Evolutionary conservation across 2,113 vertebrate genomes (phyloP).

Genomic region (Anolis carolinensis): DNA sequence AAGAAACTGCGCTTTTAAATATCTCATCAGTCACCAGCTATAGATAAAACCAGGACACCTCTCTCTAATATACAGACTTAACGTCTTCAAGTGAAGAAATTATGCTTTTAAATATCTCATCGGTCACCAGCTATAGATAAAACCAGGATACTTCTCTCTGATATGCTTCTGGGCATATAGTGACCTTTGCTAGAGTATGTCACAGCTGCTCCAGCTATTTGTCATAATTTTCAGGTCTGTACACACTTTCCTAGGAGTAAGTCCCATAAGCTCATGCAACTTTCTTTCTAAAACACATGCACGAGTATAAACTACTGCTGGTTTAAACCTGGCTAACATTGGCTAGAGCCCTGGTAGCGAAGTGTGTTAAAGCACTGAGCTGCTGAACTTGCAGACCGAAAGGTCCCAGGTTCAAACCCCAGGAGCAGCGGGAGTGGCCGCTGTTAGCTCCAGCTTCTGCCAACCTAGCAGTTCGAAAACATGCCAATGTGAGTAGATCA

Average conservation of each 20-base stretch:
- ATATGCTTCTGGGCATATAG: neutral
- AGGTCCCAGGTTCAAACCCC: too few relatives aligned
- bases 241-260: neutral
- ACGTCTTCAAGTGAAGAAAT: neutral
- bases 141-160: neutral
- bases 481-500: too few relatives aligned
- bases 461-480: too few relatives aligned
- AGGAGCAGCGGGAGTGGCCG: too few relatives aligned
- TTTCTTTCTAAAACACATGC: too few relatives aligned
- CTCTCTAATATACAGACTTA: neutral
- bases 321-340: too few relatives aligned
- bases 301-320: too few relatives aligned
- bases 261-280: neutral
- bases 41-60: neutral
- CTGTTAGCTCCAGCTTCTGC: too few relatives aligned
- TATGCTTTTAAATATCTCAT: neutral
- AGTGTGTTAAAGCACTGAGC: too few relatives aligned
- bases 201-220: neutral
- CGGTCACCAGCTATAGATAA: neutral
- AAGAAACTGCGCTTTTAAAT: neutral
- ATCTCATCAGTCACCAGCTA: neutral
- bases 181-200: neutral
- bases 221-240: neutral
- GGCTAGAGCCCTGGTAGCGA: too few relatives aligned
- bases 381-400: too few relatives aligned